These are phyloP conservation scores for Scolopax rusticola DNA, from an alignment of 2,797 vertebrate genomes.

Conservation along the genomic window DNA sequence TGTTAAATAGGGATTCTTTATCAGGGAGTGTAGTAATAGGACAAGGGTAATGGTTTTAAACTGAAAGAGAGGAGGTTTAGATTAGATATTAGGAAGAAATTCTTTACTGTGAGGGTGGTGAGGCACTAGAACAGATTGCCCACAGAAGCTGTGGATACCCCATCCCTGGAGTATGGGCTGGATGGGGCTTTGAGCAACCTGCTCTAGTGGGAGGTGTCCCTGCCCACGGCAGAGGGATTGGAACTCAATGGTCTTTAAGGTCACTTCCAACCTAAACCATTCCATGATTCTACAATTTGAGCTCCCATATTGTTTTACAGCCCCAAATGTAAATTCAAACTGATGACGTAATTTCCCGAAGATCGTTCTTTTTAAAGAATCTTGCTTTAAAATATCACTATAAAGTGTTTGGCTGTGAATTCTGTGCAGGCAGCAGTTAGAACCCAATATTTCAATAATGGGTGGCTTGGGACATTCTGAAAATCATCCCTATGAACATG, in stretches of 20 bases:
- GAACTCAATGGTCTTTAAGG: background rate
- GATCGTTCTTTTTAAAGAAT: background rate
- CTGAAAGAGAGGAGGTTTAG: background rate
- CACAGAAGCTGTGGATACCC: background rate
- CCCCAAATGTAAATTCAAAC: background rate
- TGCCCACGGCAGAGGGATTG: background rate
- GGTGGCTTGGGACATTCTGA: background rate
- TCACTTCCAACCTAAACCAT: background rate
- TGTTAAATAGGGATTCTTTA: background rate
- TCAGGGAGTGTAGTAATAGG: background rate
- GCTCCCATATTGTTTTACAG: background rate
- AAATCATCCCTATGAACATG: background rate
- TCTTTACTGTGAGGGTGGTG: background rate
- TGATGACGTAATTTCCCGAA: accelerated
- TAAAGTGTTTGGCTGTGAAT: background rate
- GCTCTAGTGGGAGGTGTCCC: background rate
- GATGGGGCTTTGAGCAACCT: background rate
- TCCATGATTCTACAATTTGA: background rate
- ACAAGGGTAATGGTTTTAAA: background rate
- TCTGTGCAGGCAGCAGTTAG: background rate
- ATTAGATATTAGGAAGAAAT: background rate
- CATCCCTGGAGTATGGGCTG: background rate
- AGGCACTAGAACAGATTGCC: background rate
- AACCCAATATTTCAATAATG: background rate
- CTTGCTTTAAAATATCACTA: background rate